phyloP scores from a whole-genome alignment of 2,888 invertebrate genomes.

The Harmothoe impar region DNA sequence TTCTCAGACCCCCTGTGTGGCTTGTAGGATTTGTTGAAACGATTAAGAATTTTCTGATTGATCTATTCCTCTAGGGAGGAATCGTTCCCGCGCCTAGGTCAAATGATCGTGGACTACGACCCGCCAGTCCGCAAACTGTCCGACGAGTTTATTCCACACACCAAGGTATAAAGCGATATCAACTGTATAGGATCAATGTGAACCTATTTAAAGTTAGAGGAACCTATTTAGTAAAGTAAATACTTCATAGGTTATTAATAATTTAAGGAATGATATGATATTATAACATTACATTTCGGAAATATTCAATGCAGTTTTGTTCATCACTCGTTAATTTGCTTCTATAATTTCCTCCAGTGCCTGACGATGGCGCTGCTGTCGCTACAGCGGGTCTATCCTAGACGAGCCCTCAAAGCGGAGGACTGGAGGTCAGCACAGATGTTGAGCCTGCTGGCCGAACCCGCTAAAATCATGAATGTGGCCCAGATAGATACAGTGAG shows the following conservation, averaged over 20 bases:
- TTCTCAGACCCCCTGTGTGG: too few species aligned
- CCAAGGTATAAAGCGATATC: conserved; percentile 87
- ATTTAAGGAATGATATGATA: too few species aligned
- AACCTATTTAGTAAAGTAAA: too few species aligned
- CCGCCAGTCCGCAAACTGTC: conserved; percentile 97
- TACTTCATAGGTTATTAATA: too few species aligned
- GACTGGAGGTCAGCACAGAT: conserved; percentile 90
- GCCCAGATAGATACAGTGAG: conserved; percentile 92
- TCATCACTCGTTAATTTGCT: too few species aligned
- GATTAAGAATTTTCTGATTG: too few species aligned
- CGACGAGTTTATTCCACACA: conserved; percentile 98
- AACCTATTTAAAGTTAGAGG: too few species aligned
- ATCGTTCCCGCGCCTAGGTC: conserved; percentile 95
- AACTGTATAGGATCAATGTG: too few species aligned
- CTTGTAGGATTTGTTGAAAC: too few species aligned
- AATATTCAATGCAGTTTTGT: too few species aligned
- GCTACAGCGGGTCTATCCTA: conserved; percentile 92
- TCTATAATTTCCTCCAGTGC: conserved; percentile 68
- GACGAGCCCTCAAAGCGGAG: conserved; percentile 95
- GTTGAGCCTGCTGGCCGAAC: conserved; percentile 94
- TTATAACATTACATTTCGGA: too few species aligned
- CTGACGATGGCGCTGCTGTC: conserved; percentile 94
- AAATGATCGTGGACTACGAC: conserved; percentile 98
- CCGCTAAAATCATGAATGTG: conserved; percentile 96
- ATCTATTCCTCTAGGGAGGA: conserved; percentile 79